These are phyloP conservation scores for Florisuga fusca DNA, from an alignment of 2,797 vertebrate genomes.

Conservation along the genomic window DNA sequence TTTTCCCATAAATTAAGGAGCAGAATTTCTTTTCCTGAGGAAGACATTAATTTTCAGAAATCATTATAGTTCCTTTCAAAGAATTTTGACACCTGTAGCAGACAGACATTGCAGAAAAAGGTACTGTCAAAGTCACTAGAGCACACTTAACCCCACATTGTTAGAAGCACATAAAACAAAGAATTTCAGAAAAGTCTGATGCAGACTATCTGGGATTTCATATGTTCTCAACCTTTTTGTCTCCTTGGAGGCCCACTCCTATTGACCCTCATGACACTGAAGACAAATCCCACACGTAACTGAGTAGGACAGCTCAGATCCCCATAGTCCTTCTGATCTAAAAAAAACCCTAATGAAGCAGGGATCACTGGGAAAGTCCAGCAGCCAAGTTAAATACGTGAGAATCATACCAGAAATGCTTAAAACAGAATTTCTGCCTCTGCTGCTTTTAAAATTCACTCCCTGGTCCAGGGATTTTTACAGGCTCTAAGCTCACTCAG, in stretches of 20 bases:
- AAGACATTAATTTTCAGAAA: slow-evolving; percentile 16
- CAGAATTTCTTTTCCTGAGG: neutral
- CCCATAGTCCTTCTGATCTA: neutral
- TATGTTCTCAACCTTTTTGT: neutral
- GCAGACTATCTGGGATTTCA: neutral
- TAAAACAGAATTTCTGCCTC: neutral
- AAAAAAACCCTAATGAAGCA: neutral
- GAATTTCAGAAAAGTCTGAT: neutral
- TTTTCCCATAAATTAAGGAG: neutral
- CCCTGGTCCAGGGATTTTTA: neutral
- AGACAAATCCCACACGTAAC: neutral
- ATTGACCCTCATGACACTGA: neutral
- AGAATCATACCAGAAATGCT: neutral
- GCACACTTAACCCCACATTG: neutral
- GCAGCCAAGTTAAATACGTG: neutral
- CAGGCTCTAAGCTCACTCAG: neutral
- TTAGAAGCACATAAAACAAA: neutral
- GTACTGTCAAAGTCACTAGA: neutral
- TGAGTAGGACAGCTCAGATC: neutral
- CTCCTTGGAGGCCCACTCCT: neutral
- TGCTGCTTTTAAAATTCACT: neutral
- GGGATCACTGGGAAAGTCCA: neutral
- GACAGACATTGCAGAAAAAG: neutral
- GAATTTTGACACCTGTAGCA: neutral
- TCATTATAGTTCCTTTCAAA: slow-evolving; percentile 3